Evolutionary conservation across 2,888 invertebrate genomes (phyloP).

Genomic region (Teleogryllus oceanicus): DNA sequence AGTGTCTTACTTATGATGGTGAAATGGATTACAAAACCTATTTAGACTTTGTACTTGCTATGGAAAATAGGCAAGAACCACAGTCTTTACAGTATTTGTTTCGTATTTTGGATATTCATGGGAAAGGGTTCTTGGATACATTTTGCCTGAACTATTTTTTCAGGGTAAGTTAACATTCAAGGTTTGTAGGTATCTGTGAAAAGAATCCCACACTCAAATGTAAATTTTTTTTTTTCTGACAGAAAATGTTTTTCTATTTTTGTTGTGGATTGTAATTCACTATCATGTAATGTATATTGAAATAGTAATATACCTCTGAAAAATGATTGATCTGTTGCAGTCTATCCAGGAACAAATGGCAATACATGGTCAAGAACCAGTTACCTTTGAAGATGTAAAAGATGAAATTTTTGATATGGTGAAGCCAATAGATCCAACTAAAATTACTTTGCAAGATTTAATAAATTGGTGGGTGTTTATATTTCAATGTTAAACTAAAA

Average conservation of each 20-base stretch:
- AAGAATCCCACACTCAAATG: no score
- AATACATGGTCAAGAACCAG: slow-evolving; percentile 81
- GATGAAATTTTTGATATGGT: slow-evolving; percentile 99
- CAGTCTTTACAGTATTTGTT: slow-evolving; percentile 90
- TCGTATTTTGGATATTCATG: slow-evolving; percentile 83
- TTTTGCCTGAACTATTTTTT: slow-evolving; percentile 92
- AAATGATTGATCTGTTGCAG: slow-evolving; percentile 47
- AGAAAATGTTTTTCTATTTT: background rate
- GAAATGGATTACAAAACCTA: slow-evolving; percentile 98
- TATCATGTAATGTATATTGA: background rate
- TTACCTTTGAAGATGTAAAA: slow-evolving; percentile 89
- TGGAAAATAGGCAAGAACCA: slow-evolving; percentile 88
- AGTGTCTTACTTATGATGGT: slow-evolving; percentile 89
- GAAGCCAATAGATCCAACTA: slow-evolving; percentile 75
- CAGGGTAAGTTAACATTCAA: slow-evolving; percentile 54
- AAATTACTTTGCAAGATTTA: slow-evolving; percentile 84
- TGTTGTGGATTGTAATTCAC: background rate
- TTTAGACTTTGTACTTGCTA: slow-evolving; percentile 86
- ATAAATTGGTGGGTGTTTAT: slow-evolving; percentile 57
- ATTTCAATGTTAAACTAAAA: no score
- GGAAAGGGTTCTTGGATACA: slow-evolving; percentile 80
- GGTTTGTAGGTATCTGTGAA: no score
- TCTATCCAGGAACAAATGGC: slow-evolving; percentile 90
- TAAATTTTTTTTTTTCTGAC: background rate
- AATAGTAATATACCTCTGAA: background rate